These are phyloP conservation scores for Eulithis prunata DNA, from an alignment of 2,888 invertebrate species.

Conservation along the genomic window DNA sequence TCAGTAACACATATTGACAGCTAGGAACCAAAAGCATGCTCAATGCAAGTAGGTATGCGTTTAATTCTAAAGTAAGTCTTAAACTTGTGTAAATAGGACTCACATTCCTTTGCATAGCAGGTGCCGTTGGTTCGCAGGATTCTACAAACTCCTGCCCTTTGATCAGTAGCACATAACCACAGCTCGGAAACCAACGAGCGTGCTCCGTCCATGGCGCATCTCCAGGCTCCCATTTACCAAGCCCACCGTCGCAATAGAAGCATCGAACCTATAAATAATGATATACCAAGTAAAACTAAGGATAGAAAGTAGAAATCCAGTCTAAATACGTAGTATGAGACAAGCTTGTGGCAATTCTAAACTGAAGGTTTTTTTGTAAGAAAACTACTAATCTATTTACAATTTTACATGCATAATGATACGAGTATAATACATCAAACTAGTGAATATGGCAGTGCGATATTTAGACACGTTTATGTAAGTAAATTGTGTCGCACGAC, in stretches of 20 bases:
- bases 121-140: conserved; percentile 48
- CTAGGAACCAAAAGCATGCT: too few species aligned
- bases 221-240: conserved; percentile 94
- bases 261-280: conserved; percentile 87
- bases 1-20: too few species aligned
- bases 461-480: conserved; percentile 4
- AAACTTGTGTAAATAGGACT: conserved; percentile 34
- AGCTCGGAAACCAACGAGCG: conserved; percentile 96
- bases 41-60: too few species aligned
- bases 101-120: conserved; percentile 55
- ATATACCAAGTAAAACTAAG: background rate
- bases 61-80: background rate
- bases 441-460: background rate
- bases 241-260: conserved; percentile 97
- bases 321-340: too few species aligned
- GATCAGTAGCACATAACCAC: conserved; percentile 91
- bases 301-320: too few species aligned
- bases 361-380: too few species aligned
- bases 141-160: conserved; percentile 92
- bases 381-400: too few species aligned
- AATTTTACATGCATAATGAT: too few species aligned
- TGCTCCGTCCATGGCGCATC: conserved; percentile 98
- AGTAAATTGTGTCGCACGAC: conserved; percentile 1
- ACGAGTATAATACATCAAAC: too few species aligned
- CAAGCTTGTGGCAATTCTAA: too few species aligned